phyloP scores from a whole-genome alignment of 2,888 invertebrate genomes.

The Oligia fasciuncula region DNA sequence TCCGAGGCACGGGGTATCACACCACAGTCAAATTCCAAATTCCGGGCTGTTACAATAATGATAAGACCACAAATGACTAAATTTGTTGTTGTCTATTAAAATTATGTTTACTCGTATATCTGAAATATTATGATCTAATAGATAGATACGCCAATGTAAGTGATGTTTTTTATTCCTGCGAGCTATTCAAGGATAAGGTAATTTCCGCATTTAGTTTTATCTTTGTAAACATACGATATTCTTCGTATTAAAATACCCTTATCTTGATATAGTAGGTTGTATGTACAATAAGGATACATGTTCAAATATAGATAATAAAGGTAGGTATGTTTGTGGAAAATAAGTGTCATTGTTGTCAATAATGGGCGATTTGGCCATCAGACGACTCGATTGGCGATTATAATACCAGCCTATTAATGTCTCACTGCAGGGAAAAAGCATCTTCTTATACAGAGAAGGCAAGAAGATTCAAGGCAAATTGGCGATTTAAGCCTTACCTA shows the following conservation, averaged over 20 bases:
- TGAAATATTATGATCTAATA: neutral
- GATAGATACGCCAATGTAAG: constrained; percentile 2
- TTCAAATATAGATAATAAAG: neutral
- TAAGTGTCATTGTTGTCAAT: neutral
- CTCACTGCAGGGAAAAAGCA: too few species aligned
- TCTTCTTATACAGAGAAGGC: neutral
- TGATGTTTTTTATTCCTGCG: constrained; percentile 34
- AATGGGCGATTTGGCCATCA: neutral
- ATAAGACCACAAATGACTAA: neutral
- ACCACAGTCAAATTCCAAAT: too few species aligned
- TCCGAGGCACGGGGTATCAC: too few species aligned
- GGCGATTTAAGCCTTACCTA: too few species aligned
- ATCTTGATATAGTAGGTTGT: constrained; percentile 22
- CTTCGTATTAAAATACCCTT: constrained; percentile 5
- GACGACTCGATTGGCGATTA: neutral
- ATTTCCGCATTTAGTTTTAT: constrained; percentile 40
- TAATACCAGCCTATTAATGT: neutral
- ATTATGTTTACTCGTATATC: constrained; percentile 10
- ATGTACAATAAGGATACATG: constrained; percentile 30
- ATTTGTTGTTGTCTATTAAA: neutral
- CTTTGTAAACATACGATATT: constrained; percentile 42
- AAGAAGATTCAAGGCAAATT: neutral
- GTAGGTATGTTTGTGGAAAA: neutral
- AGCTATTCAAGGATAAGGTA: constrained; percentile 14
- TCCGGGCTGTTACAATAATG: too few species aligned